Evolutionary conservation across 2,797 vertebrate genomes (phyloP).

Genomic region (Mionectes olivaceus): DNA sequence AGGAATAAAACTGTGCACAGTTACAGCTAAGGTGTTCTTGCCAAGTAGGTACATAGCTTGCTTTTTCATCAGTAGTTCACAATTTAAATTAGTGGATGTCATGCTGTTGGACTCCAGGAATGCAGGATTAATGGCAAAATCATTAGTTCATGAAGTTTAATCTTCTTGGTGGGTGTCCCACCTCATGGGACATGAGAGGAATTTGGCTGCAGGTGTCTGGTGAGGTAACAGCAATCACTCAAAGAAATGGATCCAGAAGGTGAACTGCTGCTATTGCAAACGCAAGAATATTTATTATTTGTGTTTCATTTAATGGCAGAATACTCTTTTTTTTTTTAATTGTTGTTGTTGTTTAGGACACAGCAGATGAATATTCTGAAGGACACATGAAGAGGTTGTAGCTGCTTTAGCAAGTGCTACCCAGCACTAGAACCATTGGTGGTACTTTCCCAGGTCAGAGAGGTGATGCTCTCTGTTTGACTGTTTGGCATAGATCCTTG

Average conservation of each 20-base stretch:
- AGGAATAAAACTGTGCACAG: neutral
- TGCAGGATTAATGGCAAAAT: constrained; percentile 47
- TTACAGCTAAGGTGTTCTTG: neutral
- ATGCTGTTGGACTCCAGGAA: constrained; percentile 34
- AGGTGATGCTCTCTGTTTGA: neutral
- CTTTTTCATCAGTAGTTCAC: constrained; percentile 15
- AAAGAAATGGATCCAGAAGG: neutral
- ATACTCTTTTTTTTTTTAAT: neutral
- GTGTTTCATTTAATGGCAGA: neutral
- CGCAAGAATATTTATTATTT: neutral
- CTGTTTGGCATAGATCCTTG: neutral
- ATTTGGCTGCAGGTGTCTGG: constrained; percentile 48
- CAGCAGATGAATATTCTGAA: neutral
- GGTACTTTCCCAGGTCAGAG: neutral
- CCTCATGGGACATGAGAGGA: constrained; percentile 20
- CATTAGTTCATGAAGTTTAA: constrained; percentile 64
- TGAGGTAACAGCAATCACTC: constrained; percentile 16
- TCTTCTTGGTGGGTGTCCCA: constrained; percentile 58
- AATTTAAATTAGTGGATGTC: constrained; percentile 48
- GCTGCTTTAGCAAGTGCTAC: neutral
- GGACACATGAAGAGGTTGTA: neutral
- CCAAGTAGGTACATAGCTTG: neutral
- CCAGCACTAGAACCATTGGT: neutral
- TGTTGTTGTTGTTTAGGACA: neutral
- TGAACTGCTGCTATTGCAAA: neutral